Percentiles rank a stretch among this genome's conserved stretches.
Conservation (phyloP, 1,140 invertebrate genomes). For the Atta texana region DNA sequence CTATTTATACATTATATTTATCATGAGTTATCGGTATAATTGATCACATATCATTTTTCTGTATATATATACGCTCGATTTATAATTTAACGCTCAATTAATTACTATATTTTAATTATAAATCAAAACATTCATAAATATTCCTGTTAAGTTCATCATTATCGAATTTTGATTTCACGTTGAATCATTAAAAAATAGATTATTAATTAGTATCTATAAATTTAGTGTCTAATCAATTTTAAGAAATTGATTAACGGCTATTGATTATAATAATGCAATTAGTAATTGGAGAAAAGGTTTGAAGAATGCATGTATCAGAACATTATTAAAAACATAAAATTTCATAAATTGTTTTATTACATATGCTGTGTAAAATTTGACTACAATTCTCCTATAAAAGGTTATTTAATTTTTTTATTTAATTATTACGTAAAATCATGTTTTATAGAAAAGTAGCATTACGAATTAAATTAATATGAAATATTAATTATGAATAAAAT, state of each 20-base stretch:
- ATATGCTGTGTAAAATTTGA: no score
- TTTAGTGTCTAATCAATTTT: background rate
- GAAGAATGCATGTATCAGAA: no score
- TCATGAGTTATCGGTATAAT: background rate
- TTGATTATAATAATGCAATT: background rate
- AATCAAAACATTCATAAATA: background rate
- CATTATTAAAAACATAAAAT: no score
- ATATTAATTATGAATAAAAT: no score
- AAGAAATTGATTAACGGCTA: background rate
- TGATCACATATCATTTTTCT: no score
- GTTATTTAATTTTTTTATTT: no score
- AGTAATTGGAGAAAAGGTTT: background rate
- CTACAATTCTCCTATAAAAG: no score
- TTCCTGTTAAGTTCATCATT: background rate
- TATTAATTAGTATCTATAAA: background rate
- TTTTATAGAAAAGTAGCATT: no score
- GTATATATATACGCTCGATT: background rate
- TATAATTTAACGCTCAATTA: background rate
- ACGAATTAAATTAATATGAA: no score
- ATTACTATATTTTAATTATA: constrained; percentile 6
- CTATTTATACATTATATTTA: background rate
- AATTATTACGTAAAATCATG: no score
- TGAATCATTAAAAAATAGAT: background rate
- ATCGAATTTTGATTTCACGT: constrained; percentile 2
- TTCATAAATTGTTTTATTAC: no score